phyloP scores from a whole-genome alignment of 1,140 invertebrate genomes.

The Catajapyx aquilonaris region DNA sequence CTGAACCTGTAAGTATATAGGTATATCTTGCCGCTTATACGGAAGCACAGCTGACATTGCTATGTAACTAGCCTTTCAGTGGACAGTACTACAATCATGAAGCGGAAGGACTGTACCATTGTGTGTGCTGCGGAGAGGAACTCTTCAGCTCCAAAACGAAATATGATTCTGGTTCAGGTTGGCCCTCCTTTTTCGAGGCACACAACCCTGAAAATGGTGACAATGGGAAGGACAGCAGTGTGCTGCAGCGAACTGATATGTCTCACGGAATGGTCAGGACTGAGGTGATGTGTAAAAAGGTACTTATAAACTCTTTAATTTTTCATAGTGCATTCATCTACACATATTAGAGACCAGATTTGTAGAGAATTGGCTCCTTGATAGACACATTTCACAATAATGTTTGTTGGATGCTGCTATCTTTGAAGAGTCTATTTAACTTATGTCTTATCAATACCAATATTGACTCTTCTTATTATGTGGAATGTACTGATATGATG shows the following conservation, averaged over 20 bases:
- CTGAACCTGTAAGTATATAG: constrained; percentile 16
- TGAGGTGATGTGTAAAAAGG: constrained; percentile 5
- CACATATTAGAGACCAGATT: neutral
- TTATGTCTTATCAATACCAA: constrained; percentile 20
- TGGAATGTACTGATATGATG: neutral
- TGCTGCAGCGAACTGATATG: constrained; percentile 24
- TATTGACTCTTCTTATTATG: constrained; percentile 19
- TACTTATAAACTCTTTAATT: constrained; percentile 1
- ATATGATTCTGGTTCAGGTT: constrained; percentile 34
- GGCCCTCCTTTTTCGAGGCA: constrained; percentile 36
- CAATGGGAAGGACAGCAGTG: constrained; percentile 13
- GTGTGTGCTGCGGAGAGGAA: constrained; percentile 17
- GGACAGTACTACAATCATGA: constrained; percentile 16
- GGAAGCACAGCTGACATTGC: too few relatives aligned
- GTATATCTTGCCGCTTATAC: neutral
- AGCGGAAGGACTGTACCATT: constrained; percentile 16
- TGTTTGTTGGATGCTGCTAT: constrained; percentile 8
- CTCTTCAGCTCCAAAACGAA: constrained; percentile 27
- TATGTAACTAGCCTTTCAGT: constrained; percentile 16
- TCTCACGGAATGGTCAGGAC: constrained; percentile 20
- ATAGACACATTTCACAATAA: constrained; percentile 1
- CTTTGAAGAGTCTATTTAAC: constrained; percentile 21
- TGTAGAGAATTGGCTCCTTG: neutral
- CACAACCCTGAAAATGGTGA: constrained; percentile 17
- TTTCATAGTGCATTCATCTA: constrained; percentile 1